A percentile compares a stretch with the other conserved stretches of the same genome.
These are phyloP conservation scores for Hydractinia echinata DNA, from an alignment of 30 jellyfish, hydroid and myxozoan species.

Conservation along the genomic window DNA sequence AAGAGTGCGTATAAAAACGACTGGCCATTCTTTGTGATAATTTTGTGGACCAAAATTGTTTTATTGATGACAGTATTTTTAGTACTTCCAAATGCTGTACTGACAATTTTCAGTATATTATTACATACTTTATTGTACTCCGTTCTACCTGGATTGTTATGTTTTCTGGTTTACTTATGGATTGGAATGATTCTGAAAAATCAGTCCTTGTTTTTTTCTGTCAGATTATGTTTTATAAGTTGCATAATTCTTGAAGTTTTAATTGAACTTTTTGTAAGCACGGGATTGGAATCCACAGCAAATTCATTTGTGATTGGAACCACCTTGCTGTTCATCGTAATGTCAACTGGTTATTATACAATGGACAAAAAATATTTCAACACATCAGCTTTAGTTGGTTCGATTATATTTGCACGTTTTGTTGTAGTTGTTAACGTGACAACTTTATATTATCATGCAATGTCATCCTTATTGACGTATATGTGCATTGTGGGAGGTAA, in stretches of 20 bases:
- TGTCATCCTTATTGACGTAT: not conserved
- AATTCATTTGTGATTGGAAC: constrained; percentile 14
- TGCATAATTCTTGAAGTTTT: constrained; percentile 8
- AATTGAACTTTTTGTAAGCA: not conserved
- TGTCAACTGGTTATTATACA: not conserved
- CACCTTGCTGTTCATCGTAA: not conserved
- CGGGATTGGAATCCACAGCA: not conserved
- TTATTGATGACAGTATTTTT: not conserved
- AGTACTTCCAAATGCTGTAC: not conserved
- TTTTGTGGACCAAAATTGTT: constrained; percentile 1
- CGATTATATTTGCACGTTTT: not conserved
- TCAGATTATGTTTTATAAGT: constrained; percentile 13
- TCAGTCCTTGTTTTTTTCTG: not conserved
- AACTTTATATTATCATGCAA: not conserved
- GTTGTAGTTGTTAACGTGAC: not conserved
- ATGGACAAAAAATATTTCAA: constrained; percentile 10
- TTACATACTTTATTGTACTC: not conserved
- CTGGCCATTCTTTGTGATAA: not conserved
- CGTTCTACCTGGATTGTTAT: not conserved
- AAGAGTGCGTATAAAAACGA: not conserved
- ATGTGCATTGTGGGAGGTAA: constrained; percentile 4
- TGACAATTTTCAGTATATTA: not conserved
- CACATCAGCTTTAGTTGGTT: not conserved
- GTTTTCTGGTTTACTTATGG: not conserved
- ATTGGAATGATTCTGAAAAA: not conserved